Evolutionary conservation across 92 coral and sea anemone genomes (phyloP).

Genomic region (Paramuricea clavata): DNA sequence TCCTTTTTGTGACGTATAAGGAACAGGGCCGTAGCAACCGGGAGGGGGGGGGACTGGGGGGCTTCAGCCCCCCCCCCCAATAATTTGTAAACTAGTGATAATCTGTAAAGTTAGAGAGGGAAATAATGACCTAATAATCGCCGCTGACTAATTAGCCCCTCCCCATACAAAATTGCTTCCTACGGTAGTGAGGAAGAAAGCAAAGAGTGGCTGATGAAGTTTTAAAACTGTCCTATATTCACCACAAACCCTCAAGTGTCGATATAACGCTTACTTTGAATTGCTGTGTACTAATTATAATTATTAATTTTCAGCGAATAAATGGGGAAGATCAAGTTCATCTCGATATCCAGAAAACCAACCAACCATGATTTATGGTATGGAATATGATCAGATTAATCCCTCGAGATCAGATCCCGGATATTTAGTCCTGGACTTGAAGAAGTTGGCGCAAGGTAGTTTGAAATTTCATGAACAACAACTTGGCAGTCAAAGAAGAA

Average conservation of each 20-base stretch:
- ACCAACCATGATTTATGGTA: slow-evolving; percentile 43
- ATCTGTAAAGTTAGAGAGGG: too few species aligned
- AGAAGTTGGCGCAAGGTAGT: slow-evolving; percentile 36
- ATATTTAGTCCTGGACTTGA: slow-evolving; percentile 41
- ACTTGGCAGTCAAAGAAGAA: slow-evolving; percentile 18
- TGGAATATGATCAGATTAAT: slow-evolving; percentile 51
- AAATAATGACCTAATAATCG: too few species aligned
- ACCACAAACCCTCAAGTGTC: too few species aligned
- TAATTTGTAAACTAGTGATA: too few species aligned
- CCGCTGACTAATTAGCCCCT: too few species aligned
- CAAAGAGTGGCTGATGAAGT: neutral
- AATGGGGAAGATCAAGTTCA: slow-evolving; percentile 48
- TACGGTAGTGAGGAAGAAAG: too few species aligned
- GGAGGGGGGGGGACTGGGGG: too few species aligned
- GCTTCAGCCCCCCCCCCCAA: too few species aligned
- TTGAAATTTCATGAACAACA: slow-evolving; percentile 48
- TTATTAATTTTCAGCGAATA: slow-evolving; percentile 8
- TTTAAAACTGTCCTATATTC: too few species aligned
- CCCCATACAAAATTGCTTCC: too few species aligned
- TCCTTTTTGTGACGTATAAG: too few species aligned
- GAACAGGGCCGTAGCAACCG: too few species aligned
- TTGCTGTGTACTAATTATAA: neutral
- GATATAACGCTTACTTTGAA: neutral
- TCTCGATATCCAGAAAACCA: slow-evolving; percentile 39
- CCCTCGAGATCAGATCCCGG: slow-evolving; percentile 52